Conservation (phyloP, 2,113 vertebrate genomes). For the Scortum barcoo region DNA sequence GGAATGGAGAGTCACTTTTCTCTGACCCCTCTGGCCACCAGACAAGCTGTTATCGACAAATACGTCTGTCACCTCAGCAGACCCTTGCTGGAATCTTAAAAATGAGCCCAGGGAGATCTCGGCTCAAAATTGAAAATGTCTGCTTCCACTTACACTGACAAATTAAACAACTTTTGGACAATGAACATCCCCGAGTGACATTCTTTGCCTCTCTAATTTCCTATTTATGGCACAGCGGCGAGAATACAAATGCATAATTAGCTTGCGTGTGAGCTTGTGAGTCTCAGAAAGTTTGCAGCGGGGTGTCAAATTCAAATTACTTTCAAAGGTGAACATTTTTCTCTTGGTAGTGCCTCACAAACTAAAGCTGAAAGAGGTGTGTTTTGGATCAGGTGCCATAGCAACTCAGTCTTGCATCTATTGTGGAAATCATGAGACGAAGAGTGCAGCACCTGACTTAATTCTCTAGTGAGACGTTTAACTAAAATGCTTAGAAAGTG, state of each 20-base stretch:
- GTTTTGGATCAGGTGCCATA: conserved; percentile 31
- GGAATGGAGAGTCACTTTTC: conserved; percentile 39
- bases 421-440: conserved; percentile 7
- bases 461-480: neutral
- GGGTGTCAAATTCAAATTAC: conserved; percentile 26
- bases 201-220: neutral
- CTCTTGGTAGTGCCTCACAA: neutral
- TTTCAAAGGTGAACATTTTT: neutral
- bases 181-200: conserved; percentile 18
- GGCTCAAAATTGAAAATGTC: conserved; percentile 31
- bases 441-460: neutral
- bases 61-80: conserved; percentile 22
- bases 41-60: conserved; percentile 44
- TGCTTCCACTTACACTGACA: conserved; percentile 18
- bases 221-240: neutral
- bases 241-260: conserved; percentile 36
- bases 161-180: conserved; percentile 11
- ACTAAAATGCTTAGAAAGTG: neutral
- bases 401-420: conserved; percentile 34
- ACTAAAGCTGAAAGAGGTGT: conserved; percentile 34
- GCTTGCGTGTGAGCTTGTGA: conserved; percentile 18
- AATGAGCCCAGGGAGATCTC: conserved; percentile 21
- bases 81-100: conserved; percentile 37
- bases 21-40: conserved; percentile 40
- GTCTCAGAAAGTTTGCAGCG: conserved; percentile 12